Percentiles rank a stretch among this genome's conserved stretches.
Conservation (phyloP, 2,888 invertebrate genomes). For the Drosophila dives region DNA sequence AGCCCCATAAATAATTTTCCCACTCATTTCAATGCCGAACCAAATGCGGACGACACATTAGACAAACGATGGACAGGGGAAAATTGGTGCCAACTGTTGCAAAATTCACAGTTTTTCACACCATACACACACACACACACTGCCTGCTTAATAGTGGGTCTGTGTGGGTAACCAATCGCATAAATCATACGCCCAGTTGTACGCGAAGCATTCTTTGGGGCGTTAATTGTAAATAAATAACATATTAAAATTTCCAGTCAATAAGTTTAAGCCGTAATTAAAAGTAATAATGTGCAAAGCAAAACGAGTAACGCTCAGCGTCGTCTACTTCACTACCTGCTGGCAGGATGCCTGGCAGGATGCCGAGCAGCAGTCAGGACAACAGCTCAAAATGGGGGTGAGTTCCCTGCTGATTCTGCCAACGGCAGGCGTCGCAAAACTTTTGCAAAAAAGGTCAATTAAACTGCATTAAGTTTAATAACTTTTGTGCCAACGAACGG, state of each 20-base stretch:
- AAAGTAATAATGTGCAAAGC: conserved; percentile 73
- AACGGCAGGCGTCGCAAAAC: conserved; percentile 73
- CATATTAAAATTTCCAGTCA: conserved; percentile 81
- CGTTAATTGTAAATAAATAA: conserved; percentile 80
- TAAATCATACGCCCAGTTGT: conserved; percentile 79
- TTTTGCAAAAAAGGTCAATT: conserved; percentile 78
- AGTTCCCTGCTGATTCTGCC: conserved; percentile 41
- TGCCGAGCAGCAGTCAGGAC: conserved; percentile 38
- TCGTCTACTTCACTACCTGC: conserved; percentile 50
- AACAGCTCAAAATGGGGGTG: neutral
- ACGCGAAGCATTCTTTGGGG: conserved; percentile 57
- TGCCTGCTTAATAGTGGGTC: conserved; percentile 11
- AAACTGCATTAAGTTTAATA: conserved; percentile 81
- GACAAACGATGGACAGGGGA: conserved; percentile 34
- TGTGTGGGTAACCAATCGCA: conserved; percentile 55
- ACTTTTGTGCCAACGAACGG: conserved; percentile 67
- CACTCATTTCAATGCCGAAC: conserved; percentile 69
- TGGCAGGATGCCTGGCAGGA: conserved; percentile 67
- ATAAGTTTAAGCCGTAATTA: conserved; percentile 80
- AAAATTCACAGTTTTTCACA: conserved; percentile 44
- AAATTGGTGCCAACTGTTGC: conserved; percentile 69
- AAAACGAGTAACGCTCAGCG: conserved; percentile 31
- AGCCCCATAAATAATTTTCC: conserved; percentile 72
- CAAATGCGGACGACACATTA: conserved; percentile 57
- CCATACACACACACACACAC: conserved; percentile 29